Evolutionary conservation across 2,888 invertebrate species (phyloP).

Genomic region (Melikaiella ostensackeni): DNA sequence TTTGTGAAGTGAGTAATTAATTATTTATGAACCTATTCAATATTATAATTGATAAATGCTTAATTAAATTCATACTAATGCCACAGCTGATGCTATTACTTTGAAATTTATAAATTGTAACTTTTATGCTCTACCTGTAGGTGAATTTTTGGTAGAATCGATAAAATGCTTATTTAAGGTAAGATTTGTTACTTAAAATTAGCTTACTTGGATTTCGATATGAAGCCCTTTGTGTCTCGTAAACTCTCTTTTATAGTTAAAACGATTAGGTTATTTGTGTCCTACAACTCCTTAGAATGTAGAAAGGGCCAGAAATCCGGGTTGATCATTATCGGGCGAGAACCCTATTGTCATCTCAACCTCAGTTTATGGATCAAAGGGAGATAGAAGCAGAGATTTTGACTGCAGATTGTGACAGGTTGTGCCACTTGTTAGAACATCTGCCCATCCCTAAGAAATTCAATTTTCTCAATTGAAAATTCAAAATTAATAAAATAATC

Average conservation of each 20-base stretch:
- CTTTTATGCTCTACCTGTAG: background rate
- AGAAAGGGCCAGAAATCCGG: background rate
- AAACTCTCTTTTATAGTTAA: background rate
- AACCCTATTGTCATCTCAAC: conserved; percentile 15
- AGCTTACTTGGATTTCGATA: background rate
- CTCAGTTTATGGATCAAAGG: background rate
- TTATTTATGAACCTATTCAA: conserved; percentile 3
- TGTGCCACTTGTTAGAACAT: conserved; percentile 1
- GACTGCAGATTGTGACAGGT: background rate
- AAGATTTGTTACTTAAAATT: no score
- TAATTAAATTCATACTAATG: background rate
- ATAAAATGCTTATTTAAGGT: no score
- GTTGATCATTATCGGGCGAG: background rate
- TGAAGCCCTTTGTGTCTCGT: background rate
- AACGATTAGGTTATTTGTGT: background rate
- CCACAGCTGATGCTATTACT: background rate
- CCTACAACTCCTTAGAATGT: background rate
- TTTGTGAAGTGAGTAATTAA: background rate
- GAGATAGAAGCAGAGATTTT: background rate
- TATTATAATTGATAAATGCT: background rate
- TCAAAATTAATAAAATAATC: background rate
- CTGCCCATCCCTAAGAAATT: background rate
- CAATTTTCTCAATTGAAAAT: background rate
- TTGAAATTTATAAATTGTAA: no score
- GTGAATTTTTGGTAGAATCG: no score